Evolutionary conservation across 2,797 vertebrate genomes (phyloP).

Genomic region (Semotilus atromaculatus): DNA sequence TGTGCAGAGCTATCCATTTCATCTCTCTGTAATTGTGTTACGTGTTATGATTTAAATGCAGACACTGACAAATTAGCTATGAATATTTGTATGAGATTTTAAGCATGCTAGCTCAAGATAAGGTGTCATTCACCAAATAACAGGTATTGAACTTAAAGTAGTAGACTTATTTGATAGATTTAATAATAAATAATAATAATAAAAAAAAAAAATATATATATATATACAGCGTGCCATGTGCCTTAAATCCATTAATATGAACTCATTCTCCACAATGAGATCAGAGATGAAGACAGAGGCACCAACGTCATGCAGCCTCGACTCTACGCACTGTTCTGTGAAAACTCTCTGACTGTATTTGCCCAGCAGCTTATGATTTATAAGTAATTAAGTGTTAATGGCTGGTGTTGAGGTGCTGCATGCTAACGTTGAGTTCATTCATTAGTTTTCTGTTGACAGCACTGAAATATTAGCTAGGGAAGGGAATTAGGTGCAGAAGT

Average conservation of each 20-base stretch:
- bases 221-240: too few relatives aligned
- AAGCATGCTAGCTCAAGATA: neutral
- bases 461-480: slow-evolving; percentile 24
- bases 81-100: neutral
- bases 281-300: neutral
- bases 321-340: neutral
- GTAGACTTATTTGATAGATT: neutral
- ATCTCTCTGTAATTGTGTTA: slow-evolving; percentile 19
- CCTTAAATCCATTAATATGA: neutral
- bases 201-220: too few relatives aligned
- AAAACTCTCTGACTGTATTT: slow-evolving; percentile 8
- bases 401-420: neutral
- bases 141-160: neutral
- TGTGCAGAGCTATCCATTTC: slow-evolving; percentile 14
- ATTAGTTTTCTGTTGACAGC: slow-evolving; percentile 8
- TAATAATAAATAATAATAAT: neutral
- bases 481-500: slow-evolving; percentile 3
- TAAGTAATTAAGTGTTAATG: slow-evolving; percentile 30
- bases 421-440: neutral
- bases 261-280: neutral
- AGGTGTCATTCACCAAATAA: neutral
- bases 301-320: neutral
- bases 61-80: neutral
- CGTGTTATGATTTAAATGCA: slow-evolving; percentile 19
- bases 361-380: slow-evolving; percentile 25